Base-by-base conservation (phyloP, 35 echinoderm and acorn worm genomes). In the Ophiothrix spiculata region DNA sequence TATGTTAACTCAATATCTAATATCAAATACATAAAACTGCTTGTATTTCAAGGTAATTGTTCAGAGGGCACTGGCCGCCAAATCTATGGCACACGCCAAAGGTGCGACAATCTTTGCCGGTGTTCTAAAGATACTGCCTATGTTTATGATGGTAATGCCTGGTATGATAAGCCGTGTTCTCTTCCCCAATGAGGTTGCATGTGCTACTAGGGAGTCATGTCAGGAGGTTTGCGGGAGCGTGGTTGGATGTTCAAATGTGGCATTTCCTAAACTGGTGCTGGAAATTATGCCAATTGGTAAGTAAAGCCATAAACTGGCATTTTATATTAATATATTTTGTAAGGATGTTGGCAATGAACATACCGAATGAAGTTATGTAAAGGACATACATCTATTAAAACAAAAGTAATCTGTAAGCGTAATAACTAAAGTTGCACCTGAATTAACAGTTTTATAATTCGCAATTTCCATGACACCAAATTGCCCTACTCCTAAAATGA, bases 141-240 rank as follows among this genome's bases (percentile, higher is more conserved):
- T 97, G 79, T 97, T 97, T 54, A 39, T 97, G 39, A 86, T 97
- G 32, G 87, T 97, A 0, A 76, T 92, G 19, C 94, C 94, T 21
- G 94, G 94, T 13, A 97, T 97, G 94, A 42, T 97, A 0, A 85
- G 84, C 78, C 79, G 94, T 13, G 56, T 79, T 21, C 42, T 92
- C 21, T 97, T 89, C 69, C 90, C 94, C 1, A 42, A 97, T 40
- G 86, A 92, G 33, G 90, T 97, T 0, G 94, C 94, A 36, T 97
- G 94, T 76, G 94, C 86, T 13, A 88, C 87, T 21, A 76, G 75
- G 33, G 87, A 84, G 1, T n/a, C 45, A 10, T 97, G 94, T 79
- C 6, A 74, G 25, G 77, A 37, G 31, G 83, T 83, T 0, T 97
- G 94, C 41, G 90, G 83, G 2, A 97, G 84, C 35, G 75, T 60